A percentile compares a stretch with the other conserved stretches of the same genome.
phyloP scores from a whole-genome alignment of 2,113 vertebrate species.

The Merops nubicus region DNA sequence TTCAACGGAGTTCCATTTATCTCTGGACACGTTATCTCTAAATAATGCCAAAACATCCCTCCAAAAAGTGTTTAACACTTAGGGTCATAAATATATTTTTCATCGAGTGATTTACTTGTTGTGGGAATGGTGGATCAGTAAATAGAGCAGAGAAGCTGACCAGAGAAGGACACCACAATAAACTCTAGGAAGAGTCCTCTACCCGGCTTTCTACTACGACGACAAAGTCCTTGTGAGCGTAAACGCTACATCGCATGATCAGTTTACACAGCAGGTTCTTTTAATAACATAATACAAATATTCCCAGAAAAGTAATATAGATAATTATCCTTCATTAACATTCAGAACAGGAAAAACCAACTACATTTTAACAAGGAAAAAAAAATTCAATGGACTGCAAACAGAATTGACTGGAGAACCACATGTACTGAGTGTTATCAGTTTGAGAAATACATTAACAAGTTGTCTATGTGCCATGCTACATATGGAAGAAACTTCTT shows the following conservation, averaged over 20 bases:
- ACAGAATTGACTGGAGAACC: not conserved
- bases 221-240: not conserved
- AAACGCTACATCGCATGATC: not conserved
- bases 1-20: not conserved
- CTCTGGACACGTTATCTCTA: not conserved
- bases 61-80: not conserved
- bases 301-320: not conserved
- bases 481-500: not conserved
- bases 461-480: not conserved
- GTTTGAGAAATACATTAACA: not conserved
- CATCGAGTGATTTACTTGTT: not conserved
- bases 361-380: not conserved
- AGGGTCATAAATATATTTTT: not conserved
- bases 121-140: not conserved
- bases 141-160: not conserved
- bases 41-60: not conserved
- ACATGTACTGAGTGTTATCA: not conserved
- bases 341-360: not conserved
- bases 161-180: not conserved
- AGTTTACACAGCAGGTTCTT: not conserved
- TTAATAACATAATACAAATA: not conserved
- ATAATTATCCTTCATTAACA: not conserved
- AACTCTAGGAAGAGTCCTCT: not conserved
- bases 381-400: not conserved
- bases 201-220: not conserved